Base-by-base conservation (phyloP, 2,113 vertebrate genomes). In the Hyaena hyaena region DNA sequence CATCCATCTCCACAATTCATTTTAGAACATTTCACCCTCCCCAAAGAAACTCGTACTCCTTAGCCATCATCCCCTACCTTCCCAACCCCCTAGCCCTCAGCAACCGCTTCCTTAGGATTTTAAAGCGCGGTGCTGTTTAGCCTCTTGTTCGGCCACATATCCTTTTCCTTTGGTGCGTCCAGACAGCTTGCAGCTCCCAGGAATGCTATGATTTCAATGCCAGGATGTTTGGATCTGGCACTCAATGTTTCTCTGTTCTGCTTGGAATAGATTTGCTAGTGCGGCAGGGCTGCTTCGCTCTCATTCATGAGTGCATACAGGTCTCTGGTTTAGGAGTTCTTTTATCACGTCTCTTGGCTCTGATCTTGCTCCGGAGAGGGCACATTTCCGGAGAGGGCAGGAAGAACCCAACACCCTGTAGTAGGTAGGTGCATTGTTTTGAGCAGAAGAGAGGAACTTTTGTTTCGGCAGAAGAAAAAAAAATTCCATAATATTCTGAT, bases 371-470 rank as follows among this genome's bases (percentile, higher is more conserved):
- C 85, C 89, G 55, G n/a, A 90, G 58, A 86, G 61, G 74, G 50
- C 91, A 84, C 14, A 79, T 91, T 94, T 96, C 69, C 77, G 73
- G 55, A 97, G 28, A 55, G 63, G 66, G 87, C 79, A 93, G 68
- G 63, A 94, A 79, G 31, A 92, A 55, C 65, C 68, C 66, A 69
- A 21, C 31, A 83, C 68, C 35, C 43, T 48, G 26, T 19, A 31
- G 39, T 24, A 82, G 88, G 61, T 89, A 71, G 93, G 77, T 90
- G 79, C 35, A 50, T 87, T 95, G 39, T 95, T 97, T 89, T 84
- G 50, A 93, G 94, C 74, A 92, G 23, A 96, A 95, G 31, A 68
- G 50, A 84, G 79, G 50, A 84, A 87, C 35, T 80, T 95, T 74
- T 55, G 50, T 83, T 80, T 91, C 43, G 86, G n/a, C 3, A 53